Conservation (phyloP, 1,140 invertebrate genomes). For the Teleogryllus occipitalis region DNA sequence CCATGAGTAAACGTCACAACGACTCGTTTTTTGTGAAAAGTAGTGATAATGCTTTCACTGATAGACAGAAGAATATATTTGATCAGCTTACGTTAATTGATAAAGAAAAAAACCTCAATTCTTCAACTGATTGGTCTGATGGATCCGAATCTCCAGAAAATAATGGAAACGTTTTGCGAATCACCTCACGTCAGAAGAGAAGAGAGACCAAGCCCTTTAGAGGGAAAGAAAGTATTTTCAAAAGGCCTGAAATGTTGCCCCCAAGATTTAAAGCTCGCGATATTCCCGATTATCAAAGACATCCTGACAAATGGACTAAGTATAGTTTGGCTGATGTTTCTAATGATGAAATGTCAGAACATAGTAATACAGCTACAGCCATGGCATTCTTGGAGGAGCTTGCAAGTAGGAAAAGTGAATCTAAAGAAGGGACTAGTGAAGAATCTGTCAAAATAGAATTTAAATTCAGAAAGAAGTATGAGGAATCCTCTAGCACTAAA, state of each 20-base stretch:
- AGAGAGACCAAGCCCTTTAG: conserved; percentile 48
- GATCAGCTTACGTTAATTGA: conserved; percentile 34
- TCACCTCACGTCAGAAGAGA: conserved; percentile 20
- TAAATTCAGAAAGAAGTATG: conserved; percentile 28
- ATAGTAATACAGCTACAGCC: conserved; percentile 60
- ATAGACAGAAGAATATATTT: conserved; percentile 37
- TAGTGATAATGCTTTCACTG: conserved; percentile 28
- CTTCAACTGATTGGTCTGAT: neutral
- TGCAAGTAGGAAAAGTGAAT: conserved; percentile 41
- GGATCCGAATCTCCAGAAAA: neutral
- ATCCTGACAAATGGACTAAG: conserved; percentile 69
- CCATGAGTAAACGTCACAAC: neutral
- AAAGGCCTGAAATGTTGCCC: conserved; percentile 53
- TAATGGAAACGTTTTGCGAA: neutral
- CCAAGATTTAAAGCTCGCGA: conserved; percentile 42
- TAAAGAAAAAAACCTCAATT: conserved; percentile 29
- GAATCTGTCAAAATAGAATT: conserved; percentile 28
- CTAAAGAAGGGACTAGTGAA: conserved; percentile 29
- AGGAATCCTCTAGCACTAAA: neutral
- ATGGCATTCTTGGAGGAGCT: conserved; percentile 58
- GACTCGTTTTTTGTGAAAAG: conserved; percentile 23
- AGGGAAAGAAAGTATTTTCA: conserved; percentile 68
- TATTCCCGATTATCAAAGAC: conserved; percentile 58
- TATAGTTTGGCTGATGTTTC: conserved; percentile 64
- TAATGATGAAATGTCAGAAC: conserved; percentile 60